Conservation (phyloP, 2,113 vertebrate species). For the Hippocampus guttulatus region DNA sequence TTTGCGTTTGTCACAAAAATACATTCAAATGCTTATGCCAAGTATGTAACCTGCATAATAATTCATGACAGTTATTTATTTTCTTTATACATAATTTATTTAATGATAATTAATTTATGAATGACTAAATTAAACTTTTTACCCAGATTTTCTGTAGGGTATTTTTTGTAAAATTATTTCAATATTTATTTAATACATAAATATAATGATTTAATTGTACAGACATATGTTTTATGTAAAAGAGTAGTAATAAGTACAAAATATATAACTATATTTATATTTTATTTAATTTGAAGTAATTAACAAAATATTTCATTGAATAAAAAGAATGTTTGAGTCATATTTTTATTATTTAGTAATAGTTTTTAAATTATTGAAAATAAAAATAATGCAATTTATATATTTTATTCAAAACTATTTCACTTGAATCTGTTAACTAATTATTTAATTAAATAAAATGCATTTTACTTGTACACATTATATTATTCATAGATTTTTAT, state of each 20-base stretch:
- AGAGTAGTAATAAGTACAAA: too few relatives aligned
- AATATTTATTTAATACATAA: neutral
- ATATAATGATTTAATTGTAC: too few relatives aligned
- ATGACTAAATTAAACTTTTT: neutral
- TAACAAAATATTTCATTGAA: neutral
- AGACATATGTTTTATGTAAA: too few relatives aligned
- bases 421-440: neutral
- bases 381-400: neutral
- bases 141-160: too few relatives aligned
- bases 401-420: neutral
- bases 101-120: neutral
- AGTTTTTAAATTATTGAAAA: neutral
- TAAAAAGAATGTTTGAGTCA: neutral
- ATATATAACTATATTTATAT: too few relatives aligned
- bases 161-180: neutral
- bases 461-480: neutral
- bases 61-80: neutral
- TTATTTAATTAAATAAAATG: neutral
- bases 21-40: constrained; percentile 11
- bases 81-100: neutral
- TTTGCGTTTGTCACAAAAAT: neutral
- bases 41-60: neutral
- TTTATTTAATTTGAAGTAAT: neutral
- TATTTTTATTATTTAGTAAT: neutral
- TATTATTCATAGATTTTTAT: neutral